Evolutionary conservation across 2,888 invertebrate species (phyloP), one percentile per base, ranked within the genome.

Genomic region (Agrotis puta): DNA sequence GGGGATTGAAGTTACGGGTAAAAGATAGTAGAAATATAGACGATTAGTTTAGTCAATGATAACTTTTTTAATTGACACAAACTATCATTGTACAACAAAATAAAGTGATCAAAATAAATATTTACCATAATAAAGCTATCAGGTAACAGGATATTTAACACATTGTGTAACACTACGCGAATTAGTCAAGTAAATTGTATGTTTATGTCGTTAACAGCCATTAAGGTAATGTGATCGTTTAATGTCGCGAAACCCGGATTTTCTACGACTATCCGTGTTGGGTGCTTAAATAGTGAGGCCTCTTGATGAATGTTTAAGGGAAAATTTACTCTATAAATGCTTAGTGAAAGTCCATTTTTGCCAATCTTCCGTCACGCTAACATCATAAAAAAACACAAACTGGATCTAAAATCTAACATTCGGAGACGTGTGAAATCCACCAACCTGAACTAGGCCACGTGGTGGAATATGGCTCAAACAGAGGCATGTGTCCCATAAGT

Each of bases 171-270:
- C 33, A 61, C 2, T 39, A 43, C 51, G 74, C n/a, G 48, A 74
- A 77, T 66, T 59, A 43, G 47, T 70, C 5, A 54, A 64, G 68
- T 61, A 68, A 77, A 81, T 56, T 69, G 65, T 77, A 57, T 81
- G 70, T 70, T 50, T 61, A 72, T 39, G 20, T 78, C 16, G 63
- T 77, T 77, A 73, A 13, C 33, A 18, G 18, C 63, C 3, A 66
- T 70, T 75, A 51, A 54, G 2, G 43, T 62, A 78, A 78, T 43
- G 53, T 78, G 57, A 45, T 54, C 20, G 33, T 6, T 54, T 1
- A 58, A 24, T 78, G 53, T 66, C 48, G 33, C 33, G 14, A 53
- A 58, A 78, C 53, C 62, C 58, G 78, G 72, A 72, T 76, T 76
- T 65, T 54, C 16, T 27, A 54, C 20, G 20, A 13, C 5, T n/a